Conservation (phyloP, 2,113 vertebrate genomes). For the Salvator merianae region DNA sequence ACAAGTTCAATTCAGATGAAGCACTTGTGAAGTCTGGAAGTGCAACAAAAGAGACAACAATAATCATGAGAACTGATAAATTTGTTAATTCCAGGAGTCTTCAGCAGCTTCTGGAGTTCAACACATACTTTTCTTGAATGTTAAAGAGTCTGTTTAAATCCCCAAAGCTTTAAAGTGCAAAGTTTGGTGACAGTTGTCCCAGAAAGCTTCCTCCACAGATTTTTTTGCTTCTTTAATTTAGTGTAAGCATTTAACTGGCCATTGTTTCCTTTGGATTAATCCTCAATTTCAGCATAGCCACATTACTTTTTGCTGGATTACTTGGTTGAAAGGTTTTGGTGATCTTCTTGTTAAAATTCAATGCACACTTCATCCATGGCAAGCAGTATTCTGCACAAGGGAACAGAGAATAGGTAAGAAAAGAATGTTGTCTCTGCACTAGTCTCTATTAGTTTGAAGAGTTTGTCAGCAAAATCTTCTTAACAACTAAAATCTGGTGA, state of each 20-base stretch:
- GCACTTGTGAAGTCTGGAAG: neutral
- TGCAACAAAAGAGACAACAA: neutral
- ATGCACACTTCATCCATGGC: slow-evolving; percentile 78
- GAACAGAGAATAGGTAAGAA: neutral
- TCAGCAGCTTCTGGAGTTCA: neutral
- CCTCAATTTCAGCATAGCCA: slow-evolving; percentile 25
- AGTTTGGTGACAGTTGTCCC: neutral
- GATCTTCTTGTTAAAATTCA: slow-evolving; percentile 50
- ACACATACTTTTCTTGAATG: neutral
- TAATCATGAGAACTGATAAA: neutral
- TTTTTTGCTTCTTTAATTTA: neutral
- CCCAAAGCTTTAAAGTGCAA: neutral
- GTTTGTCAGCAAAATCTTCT: too few species aligned
- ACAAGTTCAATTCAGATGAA: slow-evolving; percentile 30
- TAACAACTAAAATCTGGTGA: too few species aligned
- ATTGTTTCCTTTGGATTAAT: slow-evolving; percentile 35
- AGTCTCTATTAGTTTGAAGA: too few species aligned
- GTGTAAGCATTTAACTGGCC: neutral
- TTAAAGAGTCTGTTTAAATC: neutral
- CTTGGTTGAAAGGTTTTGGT: slow-evolving; percentile 6
- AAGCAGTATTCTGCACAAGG: slow-evolving; percentile 69
- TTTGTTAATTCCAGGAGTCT: neutral
- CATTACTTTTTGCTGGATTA: slow-evolving; percentile 25
- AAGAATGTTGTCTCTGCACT: neutral
- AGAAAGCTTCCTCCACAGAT: slow-evolving; percentile 3